These are phyloP conservation scores for Fragum sueziense DNA, from an alignment of 2,888 invertebrate genomes.

Conservation along the genomic window DNA sequence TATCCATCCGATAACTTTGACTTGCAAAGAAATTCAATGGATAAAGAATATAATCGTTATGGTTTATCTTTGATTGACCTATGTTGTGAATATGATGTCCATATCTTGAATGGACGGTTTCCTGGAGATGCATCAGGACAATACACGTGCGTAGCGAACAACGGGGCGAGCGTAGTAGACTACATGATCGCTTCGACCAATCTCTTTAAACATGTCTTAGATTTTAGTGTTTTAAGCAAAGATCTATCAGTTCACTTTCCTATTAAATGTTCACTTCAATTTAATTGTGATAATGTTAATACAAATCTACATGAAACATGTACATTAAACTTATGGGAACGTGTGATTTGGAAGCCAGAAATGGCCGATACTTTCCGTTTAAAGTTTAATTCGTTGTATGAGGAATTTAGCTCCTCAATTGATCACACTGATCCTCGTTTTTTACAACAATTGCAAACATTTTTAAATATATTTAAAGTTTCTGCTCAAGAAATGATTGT, in stretches of 20 bases:
- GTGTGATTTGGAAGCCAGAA: too few species aligned
- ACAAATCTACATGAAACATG: too few species aligned
- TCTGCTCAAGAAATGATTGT: too few species aligned
- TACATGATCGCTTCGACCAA: not conserved
- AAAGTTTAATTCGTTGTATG: too few species aligned
- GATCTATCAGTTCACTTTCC: not conserved
- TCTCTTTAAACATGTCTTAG: not conserved
- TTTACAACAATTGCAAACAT: too few species aligned
- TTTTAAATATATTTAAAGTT: too few species aligned
- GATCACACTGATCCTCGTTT: too few species aligned
- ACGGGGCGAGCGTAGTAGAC: conserved; percentile 8
- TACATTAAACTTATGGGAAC: too few species aligned
- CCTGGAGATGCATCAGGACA: not conserved
- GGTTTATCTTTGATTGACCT: not conserved
- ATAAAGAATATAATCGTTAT: not conserved
- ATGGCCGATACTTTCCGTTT: too few species aligned
- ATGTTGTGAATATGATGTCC: not conserved
- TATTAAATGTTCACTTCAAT: too few species aligned
- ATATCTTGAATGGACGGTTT: not conserved
- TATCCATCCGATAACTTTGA: conserved; percentile 29
- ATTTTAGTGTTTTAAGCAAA: not conserved
- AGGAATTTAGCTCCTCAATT: too few species aligned
- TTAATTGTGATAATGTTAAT: too few species aligned
- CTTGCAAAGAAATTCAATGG: conserved; percentile 2
- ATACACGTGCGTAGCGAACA: not conserved